Evolutionary conservation across 2,888 invertebrate species (phyloP), one percentile per base, ranked within the genome.

Genomic region (Keiferia lycopersicella): DNA sequence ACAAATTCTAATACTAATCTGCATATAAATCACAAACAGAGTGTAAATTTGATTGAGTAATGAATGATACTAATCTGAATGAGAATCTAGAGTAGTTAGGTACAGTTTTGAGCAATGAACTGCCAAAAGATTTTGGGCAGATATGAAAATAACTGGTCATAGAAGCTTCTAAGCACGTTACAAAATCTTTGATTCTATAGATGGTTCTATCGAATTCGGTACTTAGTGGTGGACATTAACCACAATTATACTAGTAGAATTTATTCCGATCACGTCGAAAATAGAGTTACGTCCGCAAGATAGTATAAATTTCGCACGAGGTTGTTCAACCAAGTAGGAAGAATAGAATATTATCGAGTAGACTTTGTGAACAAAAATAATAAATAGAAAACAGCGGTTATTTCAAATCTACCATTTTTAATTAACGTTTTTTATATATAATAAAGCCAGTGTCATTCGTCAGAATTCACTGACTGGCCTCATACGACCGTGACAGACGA

Each of bases 241-340:
- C n/a, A 7, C 11, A 45, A 45, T 45, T n/a, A 4, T 16, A 45
- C 45, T 16, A 45, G 45, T 22, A 22, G 22, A 53, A 8, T 53
- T 14, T 65, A 30, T 61, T 61, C 61, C 34, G 16, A 61, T 18
- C 61, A 61, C 61, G 61, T 61, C 7, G 3, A 22, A 50, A 50
- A 18, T 16, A 18, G 16, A 61, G 34, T 61, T 61, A 61, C 48
- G 61, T 61, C 30, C 34, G 18, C 12, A 26, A 39, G 16, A 50
- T 62, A 38, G 26, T 62, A 51, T 62, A 34, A 45, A 62, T 39
- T 53, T 53, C 62, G 51, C 53, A 62, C 53, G 53, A 26, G 62
- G 38, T 53, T 30, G 51, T 56, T 48, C 30, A 45, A 41, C 56
- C 45, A 53, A 51, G 38, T 34, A 56, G n/a, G 0, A 34, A 18